Evolutionary conservation across 2,797 vertebrate species (phyloP).

Genomic region (Sardinella longiceps): DNA sequence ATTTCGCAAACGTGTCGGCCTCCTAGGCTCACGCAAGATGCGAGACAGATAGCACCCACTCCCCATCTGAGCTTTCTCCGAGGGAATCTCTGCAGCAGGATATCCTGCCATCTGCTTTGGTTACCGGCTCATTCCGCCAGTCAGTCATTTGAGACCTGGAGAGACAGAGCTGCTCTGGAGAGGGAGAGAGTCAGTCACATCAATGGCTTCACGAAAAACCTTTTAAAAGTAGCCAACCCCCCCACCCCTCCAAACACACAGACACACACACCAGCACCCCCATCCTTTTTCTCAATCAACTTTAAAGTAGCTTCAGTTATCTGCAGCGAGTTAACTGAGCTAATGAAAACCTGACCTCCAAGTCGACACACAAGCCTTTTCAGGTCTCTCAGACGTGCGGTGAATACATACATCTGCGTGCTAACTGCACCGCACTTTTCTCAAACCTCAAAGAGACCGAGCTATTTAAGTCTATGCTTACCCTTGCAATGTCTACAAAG

Average conservation of each 20-base stretch:
- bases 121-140: slow-evolving; percentile 58
- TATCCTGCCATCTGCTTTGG: slow-evolving; percentile 67
- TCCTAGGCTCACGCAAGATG: background rate
- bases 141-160: slow-evolving; percentile 60
- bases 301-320: slow-evolving; percentile 65
- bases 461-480: slow-evolving; percentile 10
- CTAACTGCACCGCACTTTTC: slow-evolving; percentile 19
- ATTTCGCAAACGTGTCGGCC: background rate
- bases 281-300: slow-evolving; percentile 58
- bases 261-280: too few relatives aligned
- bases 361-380: slow-evolving; percentile 39
- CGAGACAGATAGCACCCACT: slow-evolving; percentile 44
- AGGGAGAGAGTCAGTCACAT: slow-evolving; percentile 56
- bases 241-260: background rate
- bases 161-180: slow-evolving; percentile 45
- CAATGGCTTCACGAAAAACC: slow-evolving; percentile 48
- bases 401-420: slow-evolving; percentile 23
- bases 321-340: slow-evolving; percentile 62
- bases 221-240: slow-evolving; percentile 43
- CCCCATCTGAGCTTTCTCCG: slow-evolving; percentile 58
- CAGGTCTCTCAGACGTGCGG: slow-evolving; percentile 12
- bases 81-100: slow-evolving; percentile 63
- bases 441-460: slow-evolving; percentile 14
- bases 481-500: slow-evolving; percentile 8
- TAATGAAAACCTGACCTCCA: slow-evolving; percentile 64